Conservation (phyloP, 2,888 invertebrate species). For the Cantharis flavilabris region DNA sequence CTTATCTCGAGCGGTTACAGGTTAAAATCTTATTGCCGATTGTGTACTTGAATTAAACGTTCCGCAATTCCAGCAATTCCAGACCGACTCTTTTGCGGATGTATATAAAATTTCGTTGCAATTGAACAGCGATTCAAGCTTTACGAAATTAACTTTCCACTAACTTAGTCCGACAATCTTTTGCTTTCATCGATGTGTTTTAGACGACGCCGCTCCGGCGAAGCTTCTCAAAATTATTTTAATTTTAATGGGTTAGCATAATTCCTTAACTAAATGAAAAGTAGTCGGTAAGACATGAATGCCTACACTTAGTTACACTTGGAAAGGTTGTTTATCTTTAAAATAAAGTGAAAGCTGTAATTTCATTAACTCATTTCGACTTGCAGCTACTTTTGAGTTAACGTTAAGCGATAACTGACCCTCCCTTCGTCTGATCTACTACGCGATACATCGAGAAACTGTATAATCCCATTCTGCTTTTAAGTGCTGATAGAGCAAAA, state of each 20-base stretch:
- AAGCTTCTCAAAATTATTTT: constrained; percentile 32
- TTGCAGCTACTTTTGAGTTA: constrained; percentile 34
- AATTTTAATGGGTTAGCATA: constrained; percentile 41
- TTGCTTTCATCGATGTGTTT: constrained; percentile 21
- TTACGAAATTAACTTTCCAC: constrained; percentile 17
- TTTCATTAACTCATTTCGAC: constrained; percentile 41
- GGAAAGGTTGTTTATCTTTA: constrained; percentile 40
- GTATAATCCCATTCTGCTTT: constrained; percentile 45
- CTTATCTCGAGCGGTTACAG: constrained; percentile 29
- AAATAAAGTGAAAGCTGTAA: constrained; percentile 44
- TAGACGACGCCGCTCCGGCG: constrained; percentile 18
- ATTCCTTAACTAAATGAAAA: constrained; percentile 44
- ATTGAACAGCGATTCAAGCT: constrained; percentile 16
- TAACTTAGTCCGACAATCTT: constrained; percentile 19
- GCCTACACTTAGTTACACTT: constrained; percentile 41
- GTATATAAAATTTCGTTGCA: constrained; percentile 18
- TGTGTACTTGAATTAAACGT: constrained; percentile 28
- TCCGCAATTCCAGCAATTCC: constrained; percentile 16
- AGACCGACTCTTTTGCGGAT: constrained; percentile 14
- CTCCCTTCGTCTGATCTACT: constrained; percentile 35
- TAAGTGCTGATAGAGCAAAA: constrained; percentile 35
- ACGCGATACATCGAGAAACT: constrained; percentile 43
- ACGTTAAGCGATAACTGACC: constrained; percentile 37
- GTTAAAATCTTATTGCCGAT: constrained; percentile 31
- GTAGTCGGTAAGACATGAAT: constrained; percentile 42